phyloP scores from a whole-genome alignment of 2,888 invertebrate genomes.

The Brenthis hecate region DNA sequence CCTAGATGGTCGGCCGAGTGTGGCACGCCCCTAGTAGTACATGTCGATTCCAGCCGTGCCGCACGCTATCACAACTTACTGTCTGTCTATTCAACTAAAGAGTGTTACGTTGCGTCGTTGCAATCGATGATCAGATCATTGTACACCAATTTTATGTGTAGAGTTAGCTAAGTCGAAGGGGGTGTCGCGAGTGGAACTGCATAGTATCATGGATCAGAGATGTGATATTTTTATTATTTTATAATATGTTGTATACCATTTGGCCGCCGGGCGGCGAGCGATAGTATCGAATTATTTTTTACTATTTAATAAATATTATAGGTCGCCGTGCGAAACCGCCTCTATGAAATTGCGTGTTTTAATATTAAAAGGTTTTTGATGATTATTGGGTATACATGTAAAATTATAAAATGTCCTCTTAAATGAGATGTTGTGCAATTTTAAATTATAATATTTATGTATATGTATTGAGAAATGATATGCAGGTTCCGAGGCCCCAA shows the following conservation, averaged over 20 bases:
- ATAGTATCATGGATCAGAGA: conserved; percentile 74
- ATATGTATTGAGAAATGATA: conserved; percentile 54
- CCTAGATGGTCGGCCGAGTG: conserved; percentile 58
- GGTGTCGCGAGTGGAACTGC: conserved; percentile 65
- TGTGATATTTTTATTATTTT: conserved; percentile 76
- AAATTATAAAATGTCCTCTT: conserved; percentile 39
- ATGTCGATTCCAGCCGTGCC: conserved; percentile 68
- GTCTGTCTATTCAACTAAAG: conserved; percentile 56
- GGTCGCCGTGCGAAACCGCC: conserved; percentile 35
- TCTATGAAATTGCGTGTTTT: conserved; percentile 41
- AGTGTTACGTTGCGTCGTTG: conserved; percentile 59
- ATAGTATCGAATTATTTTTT: conserved; percentile 41
- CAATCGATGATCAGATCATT: conserved; percentile 39
- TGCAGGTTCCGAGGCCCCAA: conserved; percentile 76
- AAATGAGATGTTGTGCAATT: conserved; percentile 44
- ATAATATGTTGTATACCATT: conserved; percentile 58
- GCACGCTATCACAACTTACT: conserved; percentile 39
- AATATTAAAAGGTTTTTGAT: conserved; percentile 42
- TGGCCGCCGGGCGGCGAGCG: conserved; percentile 36
- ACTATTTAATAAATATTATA: conserved; percentile 41
- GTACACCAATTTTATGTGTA: conserved; percentile 39
- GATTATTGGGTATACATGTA: conserved; percentile 41
- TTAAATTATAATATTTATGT: conserved; percentile 44
- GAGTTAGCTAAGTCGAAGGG: conserved; percentile 48
- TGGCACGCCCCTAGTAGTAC: conserved; percentile 66